Conservation (phyloP, 2,797 vertebrate species). For the Aldrovandia affinis region DNA sequence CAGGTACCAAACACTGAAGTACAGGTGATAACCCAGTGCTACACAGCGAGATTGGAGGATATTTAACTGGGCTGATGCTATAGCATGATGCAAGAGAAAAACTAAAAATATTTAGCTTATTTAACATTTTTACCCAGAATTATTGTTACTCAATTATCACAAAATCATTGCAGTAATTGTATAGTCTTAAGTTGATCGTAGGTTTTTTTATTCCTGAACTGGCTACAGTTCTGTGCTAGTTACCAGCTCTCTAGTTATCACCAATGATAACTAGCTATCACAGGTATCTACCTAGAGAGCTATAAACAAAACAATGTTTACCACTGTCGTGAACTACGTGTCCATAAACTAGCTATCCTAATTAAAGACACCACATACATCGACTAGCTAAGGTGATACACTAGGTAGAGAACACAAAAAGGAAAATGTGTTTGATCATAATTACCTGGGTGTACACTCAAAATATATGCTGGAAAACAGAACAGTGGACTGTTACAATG, state of each 20-base stretch:
- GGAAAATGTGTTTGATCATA: not conserved
- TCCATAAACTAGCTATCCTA: not conserved
- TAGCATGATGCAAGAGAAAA: no score
- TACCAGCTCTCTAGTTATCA: not conserved
- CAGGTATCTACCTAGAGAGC: not conserved
- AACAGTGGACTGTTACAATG: not conserved
- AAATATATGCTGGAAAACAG: not conserved
- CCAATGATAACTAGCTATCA: not conserved
- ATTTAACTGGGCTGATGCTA: no score
- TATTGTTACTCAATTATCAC: no score
- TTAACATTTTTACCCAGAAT: no score
- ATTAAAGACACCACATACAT: not conserved
- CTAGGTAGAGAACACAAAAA: not conserved
- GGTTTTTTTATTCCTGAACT: not conserved
- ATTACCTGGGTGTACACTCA: not conserved
- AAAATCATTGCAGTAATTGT: no score
- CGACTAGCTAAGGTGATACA: not conserved
- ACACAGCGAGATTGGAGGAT: not conserved
- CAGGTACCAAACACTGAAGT: conserved; percentile 7
- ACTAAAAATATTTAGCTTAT: no score
- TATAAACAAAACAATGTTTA: not conserved
- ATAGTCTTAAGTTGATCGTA: no score
- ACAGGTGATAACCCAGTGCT: not conserved
- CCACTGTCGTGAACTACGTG: not conserved
- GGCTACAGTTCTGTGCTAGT: not conserved